phyloP scores from a whole-genome alignment of 1,140 invertebrate species.

The Bombus haemorrhoidalis region DNA sequence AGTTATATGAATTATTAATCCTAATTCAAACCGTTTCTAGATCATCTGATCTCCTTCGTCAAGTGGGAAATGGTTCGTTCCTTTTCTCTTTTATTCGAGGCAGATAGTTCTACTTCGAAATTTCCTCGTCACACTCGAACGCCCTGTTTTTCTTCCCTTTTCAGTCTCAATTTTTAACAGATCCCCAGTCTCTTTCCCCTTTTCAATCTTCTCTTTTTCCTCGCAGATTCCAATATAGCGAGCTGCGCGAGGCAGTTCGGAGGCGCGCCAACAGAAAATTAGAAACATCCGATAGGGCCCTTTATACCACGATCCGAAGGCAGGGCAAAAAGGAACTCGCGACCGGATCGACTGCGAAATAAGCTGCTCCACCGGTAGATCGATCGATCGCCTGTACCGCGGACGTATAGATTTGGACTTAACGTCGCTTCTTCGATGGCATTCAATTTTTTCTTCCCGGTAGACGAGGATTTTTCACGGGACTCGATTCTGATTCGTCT shows the following conservation, averaged over 20 bases:
- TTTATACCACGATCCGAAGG: slow-evolving; percentile 1
- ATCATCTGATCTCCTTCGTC: no score
- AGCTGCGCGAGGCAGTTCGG: neutral
- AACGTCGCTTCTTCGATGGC: neutral
- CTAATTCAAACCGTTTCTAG: no score
- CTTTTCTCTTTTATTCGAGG: no score
- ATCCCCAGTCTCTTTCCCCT: neutral
- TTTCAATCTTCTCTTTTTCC: neutral
- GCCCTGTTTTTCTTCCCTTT: neutral
- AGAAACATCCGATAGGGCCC: neutral
- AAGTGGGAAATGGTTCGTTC: no score
- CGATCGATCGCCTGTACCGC: neutral
- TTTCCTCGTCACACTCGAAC: slow-evolving; percentile 4
- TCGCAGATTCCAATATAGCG: neutral
- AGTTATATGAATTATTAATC: no score
- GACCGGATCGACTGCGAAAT: slow-evolving; percentile 1
- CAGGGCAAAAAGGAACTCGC: neutral
- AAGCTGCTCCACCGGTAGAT: neutral
- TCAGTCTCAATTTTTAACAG: neutral
- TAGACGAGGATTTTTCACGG: neutral
- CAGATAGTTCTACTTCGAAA: no score
- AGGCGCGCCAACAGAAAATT: slow-evolving; percentile 2
- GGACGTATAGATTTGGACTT: neutral
- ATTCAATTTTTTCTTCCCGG: neutral
- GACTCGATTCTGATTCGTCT: neutral